These are phyloP conservation scores for Epizoanthus illoricatus DNA, from an alignment of 92 coral and sea anemone species.

Conservation along the genomic window DNA sequence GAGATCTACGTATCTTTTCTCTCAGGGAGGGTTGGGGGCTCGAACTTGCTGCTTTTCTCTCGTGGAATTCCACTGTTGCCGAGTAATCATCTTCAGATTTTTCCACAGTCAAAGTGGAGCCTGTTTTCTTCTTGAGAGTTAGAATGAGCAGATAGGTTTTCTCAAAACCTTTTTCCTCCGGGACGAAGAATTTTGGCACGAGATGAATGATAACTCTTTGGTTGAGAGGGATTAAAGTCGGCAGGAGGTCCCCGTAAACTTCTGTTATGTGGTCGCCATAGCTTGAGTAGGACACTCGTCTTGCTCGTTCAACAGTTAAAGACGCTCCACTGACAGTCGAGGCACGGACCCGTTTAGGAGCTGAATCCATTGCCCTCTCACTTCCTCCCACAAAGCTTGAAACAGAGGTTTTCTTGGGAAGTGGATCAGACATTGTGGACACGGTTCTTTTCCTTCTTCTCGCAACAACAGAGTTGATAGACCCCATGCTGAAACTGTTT, in stretches of 20 bases:
- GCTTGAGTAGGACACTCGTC: constrained; percentile 9
- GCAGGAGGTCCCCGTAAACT: constrained; percentile 20
- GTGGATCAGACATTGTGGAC: constrained; percentile 22
- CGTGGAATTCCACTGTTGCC: constrained; percentile 58
- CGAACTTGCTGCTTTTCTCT: constrained; percentile 26
- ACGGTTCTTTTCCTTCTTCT: constrained; percentile 28
- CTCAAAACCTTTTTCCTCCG: constrained; percentile 61
- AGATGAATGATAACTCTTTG: constrained; percentile 65
- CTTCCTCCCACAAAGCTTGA: constrained; percentile 2
- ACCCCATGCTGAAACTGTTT: constrained; percentile 18
- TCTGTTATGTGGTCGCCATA: constrained; percentile 38
- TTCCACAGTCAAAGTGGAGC: constrained; percentile 18
- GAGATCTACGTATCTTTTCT: constrained; percentile 25
- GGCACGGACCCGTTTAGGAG: constrained; percentile 10
- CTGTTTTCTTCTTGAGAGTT: constrained; percentile 8
- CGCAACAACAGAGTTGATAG: constrained; percentile 8
- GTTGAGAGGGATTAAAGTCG: constrained; percentile 66
- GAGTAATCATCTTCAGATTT: constrained; percentile 14
- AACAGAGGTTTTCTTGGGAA: constrained; percentile 14
- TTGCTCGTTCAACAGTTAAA: constrained; percentile 1
- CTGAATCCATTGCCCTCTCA: neutral
- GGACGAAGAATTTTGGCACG: constrained; percentile 78
- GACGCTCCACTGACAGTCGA: constrained; percentile 3
- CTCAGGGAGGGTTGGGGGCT: constrained; percentile 29
- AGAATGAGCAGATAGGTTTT: constrained; percentile 30